Evolutionary conservation across 2,888 invertebrate species (phyloP).

Genomic region (Drosophila colorata): DNA sequence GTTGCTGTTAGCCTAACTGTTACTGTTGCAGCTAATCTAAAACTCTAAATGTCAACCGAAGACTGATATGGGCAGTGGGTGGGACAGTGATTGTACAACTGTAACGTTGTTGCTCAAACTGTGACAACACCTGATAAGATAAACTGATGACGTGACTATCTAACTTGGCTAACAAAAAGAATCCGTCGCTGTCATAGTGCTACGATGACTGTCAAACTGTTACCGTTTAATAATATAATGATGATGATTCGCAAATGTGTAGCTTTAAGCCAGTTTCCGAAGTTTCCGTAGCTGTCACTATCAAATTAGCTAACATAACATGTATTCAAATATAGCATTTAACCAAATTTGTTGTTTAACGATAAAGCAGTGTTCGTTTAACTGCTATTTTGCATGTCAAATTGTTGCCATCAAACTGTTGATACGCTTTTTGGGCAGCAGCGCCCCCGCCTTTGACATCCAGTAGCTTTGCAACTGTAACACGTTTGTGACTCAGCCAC

Average conservation of each 20-base stretch:
- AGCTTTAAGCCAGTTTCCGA: no score
- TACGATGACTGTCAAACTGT: neutral
- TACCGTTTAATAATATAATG: neutral
- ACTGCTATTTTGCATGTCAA: neutral
- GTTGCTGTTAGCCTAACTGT: no score
- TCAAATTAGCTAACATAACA: no score
- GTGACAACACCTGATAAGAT: neutral
- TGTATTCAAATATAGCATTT: neutral
- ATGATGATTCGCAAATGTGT: neutral
- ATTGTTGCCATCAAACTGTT: neutral
- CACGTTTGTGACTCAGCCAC: conserved; percentile 64
- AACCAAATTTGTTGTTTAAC: neutral
- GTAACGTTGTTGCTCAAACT: neutral
- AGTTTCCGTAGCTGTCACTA: no score
- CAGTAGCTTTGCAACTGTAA: conserved; percentile 45
- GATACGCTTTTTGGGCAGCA: conserved; percentile 1
- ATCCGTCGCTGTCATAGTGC: neutral
- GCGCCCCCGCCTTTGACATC: conserved; percentile 21
- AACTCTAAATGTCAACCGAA: no score
- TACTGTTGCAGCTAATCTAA: no score
- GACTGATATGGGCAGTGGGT: neutral
- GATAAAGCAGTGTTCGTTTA: neutral
- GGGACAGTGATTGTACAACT: neutral
- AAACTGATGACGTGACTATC: neutral
- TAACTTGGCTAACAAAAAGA: no score